Percentiles rank a stretch among this genome's conserved stretches.
phyloP scores from a whole-genome alignment of 2,888 invertebrate genomes.

The Cryptocephalus primarius region DNA sequence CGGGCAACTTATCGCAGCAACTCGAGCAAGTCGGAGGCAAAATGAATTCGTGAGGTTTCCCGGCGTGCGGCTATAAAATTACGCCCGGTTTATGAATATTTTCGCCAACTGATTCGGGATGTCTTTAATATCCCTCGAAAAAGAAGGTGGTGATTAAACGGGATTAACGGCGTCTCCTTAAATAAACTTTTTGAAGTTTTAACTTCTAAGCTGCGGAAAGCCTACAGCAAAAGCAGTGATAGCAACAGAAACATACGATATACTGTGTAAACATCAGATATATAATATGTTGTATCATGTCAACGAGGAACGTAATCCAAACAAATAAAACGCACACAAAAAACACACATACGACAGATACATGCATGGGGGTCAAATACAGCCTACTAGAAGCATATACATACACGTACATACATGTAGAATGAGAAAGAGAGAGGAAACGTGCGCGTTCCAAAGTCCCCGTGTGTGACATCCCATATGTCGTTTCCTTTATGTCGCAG shows the following conservation, averaged over 20 bases:
- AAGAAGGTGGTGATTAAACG: too few species aligned
- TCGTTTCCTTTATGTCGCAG: constrained; percentile 26
- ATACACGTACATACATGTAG: neutral
- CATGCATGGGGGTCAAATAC: neutral
- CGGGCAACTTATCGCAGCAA: too few species aligned
- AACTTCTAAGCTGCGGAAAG: constrained; percentile 1
- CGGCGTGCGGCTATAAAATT: too few species aligned
- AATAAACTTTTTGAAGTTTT: too few species aligned
- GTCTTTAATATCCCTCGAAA: too few species aligned
- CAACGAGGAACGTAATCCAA: constrained; percentile 13
- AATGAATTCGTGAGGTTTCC: too few species aligned
- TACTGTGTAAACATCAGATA: constrained; percentile 11
- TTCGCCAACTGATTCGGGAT: too few species aligned
- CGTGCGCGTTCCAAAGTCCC: constrained; percentile 11
- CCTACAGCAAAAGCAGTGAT: constrained; percentile 3
- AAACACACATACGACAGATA: constrained; percentile 4
- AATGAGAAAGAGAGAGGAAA: constrained; percentile 1
- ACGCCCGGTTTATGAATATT: too few species aligned
- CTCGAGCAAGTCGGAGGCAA: too few species aligned
- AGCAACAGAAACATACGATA: constrained; percentile 7
- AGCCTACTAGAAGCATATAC: neutral
- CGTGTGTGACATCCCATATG: constrained; percentile 32
- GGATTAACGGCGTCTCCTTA: too few species aligned
- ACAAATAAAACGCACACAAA: constrained; percentile 10
- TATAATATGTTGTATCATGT: constrained; percentile 9